A percentile compares a stretch with the other conserved stretches of the same genome.
phyloP scores from a whole-genome alignment of 1,140 invertebrate species.

The Leguminivora glycinivorella region DNA sequence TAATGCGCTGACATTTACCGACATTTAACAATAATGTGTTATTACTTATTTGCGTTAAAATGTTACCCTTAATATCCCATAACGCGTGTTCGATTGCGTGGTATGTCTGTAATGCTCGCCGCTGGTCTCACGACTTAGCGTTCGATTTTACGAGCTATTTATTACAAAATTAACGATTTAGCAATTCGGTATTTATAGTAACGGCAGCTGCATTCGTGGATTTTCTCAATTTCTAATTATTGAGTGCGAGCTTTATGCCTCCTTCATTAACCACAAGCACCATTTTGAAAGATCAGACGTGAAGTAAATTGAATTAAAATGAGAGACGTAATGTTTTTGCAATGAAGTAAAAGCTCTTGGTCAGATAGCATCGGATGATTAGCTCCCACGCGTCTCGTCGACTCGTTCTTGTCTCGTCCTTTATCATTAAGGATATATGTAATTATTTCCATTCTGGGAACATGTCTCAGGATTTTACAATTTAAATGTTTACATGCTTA shows the following conservation, averaged over 20 bases:
- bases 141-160: conserved; percentile 42
- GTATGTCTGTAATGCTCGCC: conserved; percentile 31
- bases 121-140: conserved; percentile 31
- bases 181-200: conserved; percentile 40
- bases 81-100: background rate
- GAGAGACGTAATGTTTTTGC: background rate
- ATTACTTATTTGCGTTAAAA: background rate
- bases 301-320: background rate
- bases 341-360: background rate
- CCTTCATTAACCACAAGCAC: background rate
- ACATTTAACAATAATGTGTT: background rate
- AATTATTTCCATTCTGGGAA: conserved; percentile 26
- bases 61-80: background rate
- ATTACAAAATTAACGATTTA: conserved; percentile 41
- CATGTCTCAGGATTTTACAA: conserved; percentile 14
- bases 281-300: background rate
- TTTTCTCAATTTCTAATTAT: conserved; percentile 34
- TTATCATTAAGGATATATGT: conserved; percentile 49
- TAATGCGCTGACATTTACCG: background rate
- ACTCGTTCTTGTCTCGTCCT: conserved; percentile 49
- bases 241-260: conserved; percentile 25
- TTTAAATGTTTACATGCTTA: conserved; percentile 11
- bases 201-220: conserved; percentile 36
- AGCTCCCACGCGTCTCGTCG: conserved; percentile 51
- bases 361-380: conserved; percentile 56